Base-by-base conservation (phyloP, 2,113 vertebrate genomes). In the Semnopithecus entellus region DNA sequence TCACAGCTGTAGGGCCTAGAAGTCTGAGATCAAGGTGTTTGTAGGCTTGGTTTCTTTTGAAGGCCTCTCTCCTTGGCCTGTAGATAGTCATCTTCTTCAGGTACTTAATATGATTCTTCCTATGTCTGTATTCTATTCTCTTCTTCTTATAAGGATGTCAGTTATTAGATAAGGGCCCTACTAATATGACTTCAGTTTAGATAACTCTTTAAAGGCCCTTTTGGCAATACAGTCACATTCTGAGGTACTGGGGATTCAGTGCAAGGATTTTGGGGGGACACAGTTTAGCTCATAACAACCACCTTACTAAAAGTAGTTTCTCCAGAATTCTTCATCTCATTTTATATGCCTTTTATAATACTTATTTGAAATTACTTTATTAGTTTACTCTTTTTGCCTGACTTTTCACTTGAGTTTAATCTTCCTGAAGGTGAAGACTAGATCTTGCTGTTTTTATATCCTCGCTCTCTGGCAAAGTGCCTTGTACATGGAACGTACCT, bases 321-420 rank as follows among this genome's bases (percentile, higher is more conserved):
- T 12, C 1, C 22, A 57, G 52, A 68, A 81, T 40, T 68, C 6
- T 23, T 68, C 35, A 50, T 80, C 43, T 83, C 20, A 79, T 80
- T 95, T 94, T 88, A 12, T 90, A 27, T 83, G 66, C 3, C 9
- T 79, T 86, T 76, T 59, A 82, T 38, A 82, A 40, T 35, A 27
- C 18, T 90, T 90, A 75, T 82, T 93, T 91, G 40, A 94, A 94
- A 70, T 80, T 10, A 48, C 79, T 90, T 43, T 55, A 61, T 81
- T 48, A 88, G 11, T 75, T 90, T 80, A 20, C 8, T 73, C 3
- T 70, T 75, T 89, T 73, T 86, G 52, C 18, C 18, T 55, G 61
- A 38, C 1, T 72, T 90, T 78, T 84, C 27, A 45, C 2, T 80
- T 81, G 59, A 92, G 81, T 59, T 4, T 70, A 73, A 82, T 82